Base-by-base conservation (phyloP, 2,797 vertebrate species). In the Myripristis jacobus region DNA sequence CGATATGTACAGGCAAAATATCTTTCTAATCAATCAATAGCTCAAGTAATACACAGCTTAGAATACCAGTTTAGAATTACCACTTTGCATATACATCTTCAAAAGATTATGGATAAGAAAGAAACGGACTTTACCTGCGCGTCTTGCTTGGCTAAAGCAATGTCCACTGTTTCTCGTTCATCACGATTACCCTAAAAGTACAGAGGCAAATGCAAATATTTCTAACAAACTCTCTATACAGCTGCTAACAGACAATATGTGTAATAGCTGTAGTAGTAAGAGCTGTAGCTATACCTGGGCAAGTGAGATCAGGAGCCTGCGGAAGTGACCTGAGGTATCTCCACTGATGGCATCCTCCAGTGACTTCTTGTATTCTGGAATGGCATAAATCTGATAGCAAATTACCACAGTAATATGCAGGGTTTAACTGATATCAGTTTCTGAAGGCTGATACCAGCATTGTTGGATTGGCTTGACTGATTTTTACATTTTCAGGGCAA, bases 301-400 rank as follows among this genome's bases (percentile, higher is more conserved):
- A 1, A 99, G 96, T 50, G 98, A 98, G 83, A 99, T 83, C 73
- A 99, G 94, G 66, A 99, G 95, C 66, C 98, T 93, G 72, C 97
- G 94, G 86, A 99, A 99, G 81, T 99, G 97, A 19, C 97, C 98
- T 36, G 98, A 99, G 0, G 98, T 99, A 73, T 99, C 98, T 0
- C 95, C 95, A 86, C 75, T 95, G 73, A 99, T 97, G 71, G 95
- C 91, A 46, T 98, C 95, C 82, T 99, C 98, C 91, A 99, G 89
- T 31, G 94, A 88, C 89, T 96, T 98, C 90, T 98, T 98, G 84
- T 94, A 87, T 70, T 97, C 98, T 99, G 84, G 51, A 91, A 89
- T 19, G 71, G 52, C 6, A 84, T 46, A 46, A n/a, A 54, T 47
- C 27, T 7, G 4, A 2, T 51, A 36, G 60, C n/a, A 18, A 51